Base-by-base conservation (phyloP, 2,113 vertebrate species). In the Antechinus stuartii region DNA sequence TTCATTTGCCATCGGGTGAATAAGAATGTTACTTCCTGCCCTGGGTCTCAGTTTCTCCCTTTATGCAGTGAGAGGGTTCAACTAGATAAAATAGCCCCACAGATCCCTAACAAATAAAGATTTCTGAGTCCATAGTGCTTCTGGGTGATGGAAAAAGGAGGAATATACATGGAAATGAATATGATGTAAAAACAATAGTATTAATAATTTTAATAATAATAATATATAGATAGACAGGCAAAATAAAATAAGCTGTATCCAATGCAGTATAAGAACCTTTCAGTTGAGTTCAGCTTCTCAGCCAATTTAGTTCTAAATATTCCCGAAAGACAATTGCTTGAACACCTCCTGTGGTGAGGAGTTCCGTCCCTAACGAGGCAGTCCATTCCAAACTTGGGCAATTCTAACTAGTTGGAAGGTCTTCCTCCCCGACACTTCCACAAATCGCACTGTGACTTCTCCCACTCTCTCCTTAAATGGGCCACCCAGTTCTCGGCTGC, bases 201-300 rank as follows among this genome's bases (percentile, higher is more conserved):
- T 42, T 42, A 5, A n/a, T 76, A 11, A 76, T 22, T 76, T 76
- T 42, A 76, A 76, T 42, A 76, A n/a, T 3, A 76, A 76, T 22
- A 76, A 76, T 19, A 22, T 52, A 11, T 30, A 61, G 0, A 57
- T 27, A 57, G 26, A n/a, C 4, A n/a, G 61, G 19, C 27, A 68
- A 68, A 68, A 95, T 93, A 95, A 96, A 96, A 93, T 91, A 92
- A 96, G 91, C 90, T 96, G 57, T 56, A 94, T 46, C n/a, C 54
- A 91, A 19, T n/a, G 16, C 35, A 76, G 14, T 19, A n/a, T 42
- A 42, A 76, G 68, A 42, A 42, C 16, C 16, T 42, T 76, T 76
- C 6, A 22, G 35, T 14, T 42, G 35, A 19, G 5, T 68, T 68
- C 12, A 68, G 35, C 27, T 68, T 35, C 61, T 68, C 30, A 68